Conservation (phyloP, 2,113 vertebrate species). For the Sylvilagus bachmani region DNA sequence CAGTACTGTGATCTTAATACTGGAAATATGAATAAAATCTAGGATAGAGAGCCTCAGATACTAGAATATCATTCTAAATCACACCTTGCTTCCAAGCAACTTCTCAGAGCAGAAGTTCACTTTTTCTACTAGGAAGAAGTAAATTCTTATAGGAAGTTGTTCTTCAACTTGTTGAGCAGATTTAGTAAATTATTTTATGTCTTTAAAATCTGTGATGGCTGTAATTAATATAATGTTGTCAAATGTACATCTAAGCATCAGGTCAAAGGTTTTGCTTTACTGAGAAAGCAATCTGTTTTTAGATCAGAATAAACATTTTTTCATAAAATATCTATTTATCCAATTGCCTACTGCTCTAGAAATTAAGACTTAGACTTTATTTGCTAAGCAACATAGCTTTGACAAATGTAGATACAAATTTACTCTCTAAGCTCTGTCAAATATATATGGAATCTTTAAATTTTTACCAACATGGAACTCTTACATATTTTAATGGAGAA, state of each 20-base stretch:
- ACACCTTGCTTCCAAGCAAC: background rate
- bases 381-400: background rate
- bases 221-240: background rate
- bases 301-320: constrained; percentile 2
- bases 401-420: constrained; percentile 16
- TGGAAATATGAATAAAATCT: background rate
- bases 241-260: background rate
- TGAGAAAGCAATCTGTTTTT: constrained; percentile 6
- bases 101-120: background rate
- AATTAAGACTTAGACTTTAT: constrained; percentile 6
- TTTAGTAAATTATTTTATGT: constrained; percentile 5
- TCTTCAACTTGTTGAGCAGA: background rate
- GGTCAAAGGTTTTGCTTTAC: background rate
- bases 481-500: constrained; percentile 23
- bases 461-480: constrained; percentile 13
- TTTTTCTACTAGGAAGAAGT: background rate
- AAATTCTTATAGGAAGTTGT: background rate
- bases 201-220: constrained; percentile 24
- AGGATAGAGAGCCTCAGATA: background rate
- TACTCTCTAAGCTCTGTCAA: background rate
- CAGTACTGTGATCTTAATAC: background rate
- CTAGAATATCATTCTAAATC: background rate
- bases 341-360: background rate
- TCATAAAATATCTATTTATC: constrained; percentile 2
- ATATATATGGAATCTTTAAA: background rate